These are phyloP conservation scores for Sarcophaga bullata DNA, from an alignment of 1,140 invertebrate species.

Conservation along the genomic window DNA sequence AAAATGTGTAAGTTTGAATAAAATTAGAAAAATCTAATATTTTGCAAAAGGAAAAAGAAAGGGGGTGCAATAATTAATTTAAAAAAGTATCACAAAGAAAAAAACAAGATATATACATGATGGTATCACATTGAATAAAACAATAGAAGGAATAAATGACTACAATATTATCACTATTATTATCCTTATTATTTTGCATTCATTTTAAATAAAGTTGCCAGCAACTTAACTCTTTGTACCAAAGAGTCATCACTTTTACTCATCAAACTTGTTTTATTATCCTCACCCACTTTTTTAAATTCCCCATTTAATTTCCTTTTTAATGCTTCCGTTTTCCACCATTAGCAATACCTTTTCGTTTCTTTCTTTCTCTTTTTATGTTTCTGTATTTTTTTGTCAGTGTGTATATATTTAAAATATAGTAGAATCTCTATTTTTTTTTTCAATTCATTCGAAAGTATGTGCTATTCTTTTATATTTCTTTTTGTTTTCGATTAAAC, in stretches of 20 bases:
- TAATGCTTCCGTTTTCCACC: constrained; percentile 15
- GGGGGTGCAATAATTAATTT: neutral
- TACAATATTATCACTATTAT: neutral
- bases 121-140: constrained; percentile 7
- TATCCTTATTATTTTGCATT: neutral
- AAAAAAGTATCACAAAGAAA: neutral
- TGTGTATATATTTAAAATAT: too few relatives aligned
- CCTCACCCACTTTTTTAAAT: neutral
- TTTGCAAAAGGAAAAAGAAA: neutral
- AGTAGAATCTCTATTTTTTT: too few relatives aligned
- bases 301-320: constrained; percentile 9
- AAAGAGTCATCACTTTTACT: neutral
- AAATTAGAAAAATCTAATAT: neutral
- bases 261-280: neutral
- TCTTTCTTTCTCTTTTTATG: too few relatives aligned
- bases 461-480: too few relatives aligned
- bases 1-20: constrained; percentile 1
- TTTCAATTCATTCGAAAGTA: too few relatives aligned
- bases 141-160: neutral
- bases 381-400: too few relatives aligned
- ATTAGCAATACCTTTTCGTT: constrained; percentile 21
- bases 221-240: neutral
- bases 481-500: too few relatives aligned
- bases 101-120: constrained; percentile 8
- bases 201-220: neutral